phyloP scores from a whole-genome alignment of 2,888 invertebrate species.

The Drosophila maculinotata region DNA sequence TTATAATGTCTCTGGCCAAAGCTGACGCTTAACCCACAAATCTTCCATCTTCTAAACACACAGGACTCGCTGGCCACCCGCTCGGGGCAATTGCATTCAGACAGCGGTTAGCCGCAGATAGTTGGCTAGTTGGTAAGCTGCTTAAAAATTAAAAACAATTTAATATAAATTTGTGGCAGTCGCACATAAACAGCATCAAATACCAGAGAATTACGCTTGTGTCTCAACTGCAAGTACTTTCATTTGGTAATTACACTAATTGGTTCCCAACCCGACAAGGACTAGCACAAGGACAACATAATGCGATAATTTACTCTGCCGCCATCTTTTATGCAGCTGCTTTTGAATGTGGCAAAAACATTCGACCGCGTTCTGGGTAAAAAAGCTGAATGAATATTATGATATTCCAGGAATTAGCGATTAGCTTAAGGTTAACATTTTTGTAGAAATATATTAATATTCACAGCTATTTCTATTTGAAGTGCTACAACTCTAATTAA shows the following conservation, averaged over 20 bases:
- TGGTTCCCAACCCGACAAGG: constrained; percentile 36
- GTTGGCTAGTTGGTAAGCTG: constrained; percentile 50
- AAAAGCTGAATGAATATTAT: neutral
- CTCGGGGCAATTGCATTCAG: constrained; percentile 13
- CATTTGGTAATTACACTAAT: constrained; percentile 67
- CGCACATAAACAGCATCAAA: constrained; percentile 6
- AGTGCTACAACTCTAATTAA: too few species aligned
- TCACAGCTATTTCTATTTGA: too few species aligned
- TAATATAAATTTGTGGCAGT: constrained; percentile 46
- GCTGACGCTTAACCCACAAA: constrained; percentile 49
- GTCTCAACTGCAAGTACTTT: constrained; percentile 37
- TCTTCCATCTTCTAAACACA: neutral
- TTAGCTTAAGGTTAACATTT: constrained; percentile 1
- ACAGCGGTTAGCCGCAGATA: constrained; percentile 14
- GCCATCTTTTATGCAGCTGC: constrained; percentile 35
- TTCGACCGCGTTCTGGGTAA: too few species aligned
- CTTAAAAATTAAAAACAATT: constrained; percentile 69
- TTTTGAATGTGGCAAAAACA: neutral
- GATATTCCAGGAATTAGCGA: constrained; percentile 10
- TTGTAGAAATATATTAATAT: neutral
- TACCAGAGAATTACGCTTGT: constrained; percentile 12
- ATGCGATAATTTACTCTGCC: constrained; percentile 61
- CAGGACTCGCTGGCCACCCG: too few species aligned
- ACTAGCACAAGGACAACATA: constrained; percentile 39
- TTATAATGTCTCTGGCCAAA: constrained; percentile 63